Conservation (phyloP, 1,140 invertebrate genomes). For the Ostrea denselamellosa region DNA sequence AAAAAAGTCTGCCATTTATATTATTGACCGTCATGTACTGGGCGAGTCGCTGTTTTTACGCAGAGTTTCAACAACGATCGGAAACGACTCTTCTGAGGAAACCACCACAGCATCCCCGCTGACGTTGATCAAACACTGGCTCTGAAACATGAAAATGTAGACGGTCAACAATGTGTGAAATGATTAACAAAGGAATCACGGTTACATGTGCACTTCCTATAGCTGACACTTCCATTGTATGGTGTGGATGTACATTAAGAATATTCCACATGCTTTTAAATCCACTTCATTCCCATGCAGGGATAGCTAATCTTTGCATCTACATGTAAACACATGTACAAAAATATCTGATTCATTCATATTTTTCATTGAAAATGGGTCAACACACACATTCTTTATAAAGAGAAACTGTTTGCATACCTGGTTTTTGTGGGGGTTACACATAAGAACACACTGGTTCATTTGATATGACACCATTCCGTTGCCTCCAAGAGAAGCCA, state of each 20-base stretch:
- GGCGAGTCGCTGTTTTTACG: conserved; percentile 54
- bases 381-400: too few relatives aligned
- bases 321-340: too few relatives aligned
- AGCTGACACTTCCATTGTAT: too few relatives aligned
- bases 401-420: conserved; percentile 79
- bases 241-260: too few relatives aligned
- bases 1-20: background rate
- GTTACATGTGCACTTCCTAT: too few relatives aligned
- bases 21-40: background rate
- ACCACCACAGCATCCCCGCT: conserved; percentile 91
- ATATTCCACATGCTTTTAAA: too few relatives aligned
- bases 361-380: too few relatives aligned
- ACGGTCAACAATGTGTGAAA: background rate
- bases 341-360: too few relatives aligned
- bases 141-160: conserved; percentile 61
- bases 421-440: conserved; percentile 98
- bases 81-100: conserved; percentile 60
- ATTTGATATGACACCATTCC: conserved; percentile 96
- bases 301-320: too few relatives aligned
- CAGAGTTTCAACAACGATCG: conserved; percentile 48
- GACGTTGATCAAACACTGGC: conserved; percentile 94
- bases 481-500: conserved; percentile 95
- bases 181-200: too few relatives aligned
- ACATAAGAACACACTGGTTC: conserved; percentile 92
- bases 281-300: too few relatives aligned